These are phyloP conservation scores for Tinea pellionella DNA, from an alignment of 2,888 invertebrate genomes.

Conservation along the genomic window DNA sequence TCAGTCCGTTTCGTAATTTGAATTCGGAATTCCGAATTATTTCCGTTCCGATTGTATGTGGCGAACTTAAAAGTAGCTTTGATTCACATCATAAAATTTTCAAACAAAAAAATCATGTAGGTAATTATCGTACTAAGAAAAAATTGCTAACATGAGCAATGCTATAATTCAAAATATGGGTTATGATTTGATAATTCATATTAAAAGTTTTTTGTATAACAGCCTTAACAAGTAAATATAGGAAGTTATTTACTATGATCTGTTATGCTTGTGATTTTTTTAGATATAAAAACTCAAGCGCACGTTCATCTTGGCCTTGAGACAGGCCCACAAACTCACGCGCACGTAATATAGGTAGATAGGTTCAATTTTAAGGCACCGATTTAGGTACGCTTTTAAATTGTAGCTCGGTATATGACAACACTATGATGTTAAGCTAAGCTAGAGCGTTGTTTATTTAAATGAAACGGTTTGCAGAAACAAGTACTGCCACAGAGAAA, in stretches of 20 bases:
- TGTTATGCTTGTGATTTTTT: slow-evolving; percentile 21
- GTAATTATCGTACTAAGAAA: not conserved
- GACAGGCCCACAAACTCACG: slow-evolving; percentile 31
- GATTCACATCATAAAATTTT: too few relatives aligned
- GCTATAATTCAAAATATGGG: slow-evolving; percentile 5
- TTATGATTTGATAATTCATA: not conserved
- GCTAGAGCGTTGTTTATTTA: too few relatives aligned
- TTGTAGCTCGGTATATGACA: too few relatives aligned
- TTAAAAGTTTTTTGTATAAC: not conserved
- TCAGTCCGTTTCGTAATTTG: too few relatives aligned
- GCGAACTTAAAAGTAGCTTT: too few relatives aligned
- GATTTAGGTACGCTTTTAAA: too few relatives aligned
- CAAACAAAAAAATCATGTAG: too few relatives aligned
- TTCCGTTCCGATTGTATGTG: too few relatives aligned
- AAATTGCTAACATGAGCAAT: not conserved
- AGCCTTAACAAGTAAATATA: slow-evolving; percentile 13
- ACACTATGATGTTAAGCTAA: too few relatives aligned
- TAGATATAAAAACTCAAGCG: slow-evolving; percentile 33
- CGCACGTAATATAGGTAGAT: slow-evolving; percentile 10
- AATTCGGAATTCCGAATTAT: too few relatives aligned
- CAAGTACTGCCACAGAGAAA: too few relatives aligned
- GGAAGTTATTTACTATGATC: slow-evolving; percentile 25
- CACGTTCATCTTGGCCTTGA: slow-evolving; percentile 42
- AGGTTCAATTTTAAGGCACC: not conserved
- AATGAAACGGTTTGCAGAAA: too few relatives aligned